Evolutionary conservation across 2,797 vertebrate species (phyloP).

Genomic region (Melanotaenia parkinsoni): DNA sequence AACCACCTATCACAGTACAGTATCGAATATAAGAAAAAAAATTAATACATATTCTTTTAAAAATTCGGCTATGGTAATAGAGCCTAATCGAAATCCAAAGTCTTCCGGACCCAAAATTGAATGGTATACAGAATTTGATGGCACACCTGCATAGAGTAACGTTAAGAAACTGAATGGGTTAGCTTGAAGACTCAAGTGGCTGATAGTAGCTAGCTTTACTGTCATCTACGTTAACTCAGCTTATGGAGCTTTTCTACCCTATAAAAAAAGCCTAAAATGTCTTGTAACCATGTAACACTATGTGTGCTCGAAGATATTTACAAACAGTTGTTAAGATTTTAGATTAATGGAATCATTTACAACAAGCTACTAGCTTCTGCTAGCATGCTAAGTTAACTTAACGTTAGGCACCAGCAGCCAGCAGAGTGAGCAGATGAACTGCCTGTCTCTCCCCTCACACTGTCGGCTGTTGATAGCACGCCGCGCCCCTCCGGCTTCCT

Average conservation of each 20-base stretch:
- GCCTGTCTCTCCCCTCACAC: constrained; percentile 54
- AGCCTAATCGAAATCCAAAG: neutral
- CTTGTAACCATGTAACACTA: neutral
- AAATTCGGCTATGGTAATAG: neutral
- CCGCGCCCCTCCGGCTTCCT: constrained; percentile 79
- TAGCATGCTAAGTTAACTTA: constrained; percentile 73
- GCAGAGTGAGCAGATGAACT: constrained; percentile 49
- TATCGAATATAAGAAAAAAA: neutral
- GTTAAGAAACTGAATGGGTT: constrained; percentile 35
- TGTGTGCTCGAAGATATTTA: neutral
- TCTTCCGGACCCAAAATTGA: no score
- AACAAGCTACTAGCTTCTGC: constrained; percentile 49
- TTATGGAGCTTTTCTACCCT: constrained; percentile 6
- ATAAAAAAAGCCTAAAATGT: neutral
- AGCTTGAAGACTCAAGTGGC: constrained; percentile 23
- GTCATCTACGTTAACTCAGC: constrained; percentile 31
- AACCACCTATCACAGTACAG: neutral
- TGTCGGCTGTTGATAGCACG: constrained; percentile 53
- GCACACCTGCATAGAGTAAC: constrained; percentile 30
- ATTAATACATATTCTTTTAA: neutral
- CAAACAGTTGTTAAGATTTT: neutral
- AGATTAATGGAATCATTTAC: constrained; percentile 61
- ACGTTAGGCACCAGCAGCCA: constrained; percentile 50
- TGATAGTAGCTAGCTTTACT: constrained; percentile 49
- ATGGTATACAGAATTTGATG: neutral